A percentile compares a stretch with the other conserved stretches of the same genome.
Evolutionary conservation across 2,113 vertebrate genomes (phyloP).

Genomic region (Bos indicus): DNA sequence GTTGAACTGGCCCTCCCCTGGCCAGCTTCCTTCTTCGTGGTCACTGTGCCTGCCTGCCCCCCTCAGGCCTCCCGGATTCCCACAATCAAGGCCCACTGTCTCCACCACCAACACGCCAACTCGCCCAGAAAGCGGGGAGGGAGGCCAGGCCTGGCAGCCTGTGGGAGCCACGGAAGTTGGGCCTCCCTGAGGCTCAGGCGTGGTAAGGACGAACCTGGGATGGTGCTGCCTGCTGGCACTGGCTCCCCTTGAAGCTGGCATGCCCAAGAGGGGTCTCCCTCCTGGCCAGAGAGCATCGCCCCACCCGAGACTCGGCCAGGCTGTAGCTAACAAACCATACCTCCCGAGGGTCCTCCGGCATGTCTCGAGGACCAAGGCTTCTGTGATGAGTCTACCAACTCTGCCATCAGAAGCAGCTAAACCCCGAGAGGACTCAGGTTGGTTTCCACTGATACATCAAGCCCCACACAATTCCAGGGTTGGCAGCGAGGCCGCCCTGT

Average conservation of each 20-base stretch:
- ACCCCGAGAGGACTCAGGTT: accelerated
- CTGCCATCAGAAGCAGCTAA: neutral
- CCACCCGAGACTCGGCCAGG: neutral
- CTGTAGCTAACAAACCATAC: neutral
- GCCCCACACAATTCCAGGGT: neutral
- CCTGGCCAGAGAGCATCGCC: neutral
- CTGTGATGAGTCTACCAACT: neutral
- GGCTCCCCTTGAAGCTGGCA: too few species aligned
- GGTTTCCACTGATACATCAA: neutral
- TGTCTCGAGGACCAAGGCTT: neutral
- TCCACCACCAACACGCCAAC: neutral
- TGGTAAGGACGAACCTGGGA: neutral
- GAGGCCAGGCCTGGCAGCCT: neutral
- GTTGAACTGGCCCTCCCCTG: too few species aligned
- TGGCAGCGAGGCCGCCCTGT: accelerated
- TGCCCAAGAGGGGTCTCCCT: accelerated
- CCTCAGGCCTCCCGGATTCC: neutral
- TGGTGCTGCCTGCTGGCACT: neutral
- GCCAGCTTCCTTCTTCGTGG: neutral
- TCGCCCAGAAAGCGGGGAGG: too few species aligned
- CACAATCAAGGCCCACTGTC: neutral
- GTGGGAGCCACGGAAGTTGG: neutral
- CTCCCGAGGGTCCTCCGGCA: accelerated
- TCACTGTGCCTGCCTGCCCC: neutral
- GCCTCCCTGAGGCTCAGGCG: accelerated